A percentile compares a stretch with the other conserved stretches of the same genome.
phyloP scores from a whole-genome alignment of 2,888 invertebrate species.

The Stenolophus ochropezus region DNA sequence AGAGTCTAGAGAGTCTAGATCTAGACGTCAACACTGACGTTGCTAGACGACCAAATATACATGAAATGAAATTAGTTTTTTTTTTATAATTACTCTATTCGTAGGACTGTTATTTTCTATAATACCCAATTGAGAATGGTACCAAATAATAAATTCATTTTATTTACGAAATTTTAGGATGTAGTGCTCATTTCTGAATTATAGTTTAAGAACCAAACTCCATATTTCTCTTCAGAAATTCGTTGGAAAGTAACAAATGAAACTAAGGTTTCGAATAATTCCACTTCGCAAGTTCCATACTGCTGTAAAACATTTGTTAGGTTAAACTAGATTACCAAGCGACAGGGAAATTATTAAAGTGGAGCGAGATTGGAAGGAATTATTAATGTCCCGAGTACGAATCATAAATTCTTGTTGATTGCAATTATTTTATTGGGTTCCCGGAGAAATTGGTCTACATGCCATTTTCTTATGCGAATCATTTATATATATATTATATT shows the following conservation, averaged over 20 bases:
- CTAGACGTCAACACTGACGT: too few species aligned
- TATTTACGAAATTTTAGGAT: too few species aligned
- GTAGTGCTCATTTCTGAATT: too few species aligned
- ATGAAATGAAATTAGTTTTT: too few species aligned
- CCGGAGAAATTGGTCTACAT: constrained; percentile 9
- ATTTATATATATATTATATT: not conserved
- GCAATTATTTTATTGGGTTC: not conserved
- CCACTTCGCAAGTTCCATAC: constrained; percentile 12
- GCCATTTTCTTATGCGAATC: not conserved
- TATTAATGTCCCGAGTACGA: not conserved
- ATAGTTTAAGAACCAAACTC: too few species aligned
- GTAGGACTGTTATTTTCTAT: too few species aligned
- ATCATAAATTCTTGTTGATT: constrained; percentile 35
- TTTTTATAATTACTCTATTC: too few species aligned
- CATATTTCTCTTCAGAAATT: too few species aligned
- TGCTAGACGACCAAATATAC: too few species aligned
- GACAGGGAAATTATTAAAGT: constrained; percentile 36
- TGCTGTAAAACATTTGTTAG: constrained; percentile 23
- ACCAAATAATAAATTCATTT: too few species aligned
- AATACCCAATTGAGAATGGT: too few species aligned
- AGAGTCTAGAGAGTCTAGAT: too few species aligned
- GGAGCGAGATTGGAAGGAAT: not conserved
- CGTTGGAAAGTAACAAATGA: not conserved
- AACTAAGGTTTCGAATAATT: constrained; percentile 16
- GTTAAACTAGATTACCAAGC: constrained; percentile 24